phyloP scores from a whole-genome alignment of 2,113 vertebrate species.

The Anser brachyrhynchus region DNA sequence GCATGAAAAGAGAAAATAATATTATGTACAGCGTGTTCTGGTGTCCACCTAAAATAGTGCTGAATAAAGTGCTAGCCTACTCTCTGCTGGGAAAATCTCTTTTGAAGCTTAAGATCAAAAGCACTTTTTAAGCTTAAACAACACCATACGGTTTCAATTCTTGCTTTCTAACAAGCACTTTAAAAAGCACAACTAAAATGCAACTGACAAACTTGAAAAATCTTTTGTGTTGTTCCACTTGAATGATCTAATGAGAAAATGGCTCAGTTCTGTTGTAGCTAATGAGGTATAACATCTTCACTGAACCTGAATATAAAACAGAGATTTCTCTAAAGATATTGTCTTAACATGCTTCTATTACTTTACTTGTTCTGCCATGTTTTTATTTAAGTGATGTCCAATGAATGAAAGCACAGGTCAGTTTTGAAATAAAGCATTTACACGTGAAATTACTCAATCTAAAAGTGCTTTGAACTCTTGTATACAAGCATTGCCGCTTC shows the following conservation, averaged over 20 bases:
- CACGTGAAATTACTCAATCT: background rate
- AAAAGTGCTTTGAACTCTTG: constrained; percentile 43
- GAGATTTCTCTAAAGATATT: constrained; percentile 30
- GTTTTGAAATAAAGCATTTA: constrained; percentile 64
- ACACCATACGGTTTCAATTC: constrained; percentile 41
- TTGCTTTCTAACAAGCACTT: constrained; percentile 50
- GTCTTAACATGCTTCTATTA: constrained; percentile 1
- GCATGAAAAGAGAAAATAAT: background rate
- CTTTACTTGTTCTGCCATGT: constrained; percentile 27
- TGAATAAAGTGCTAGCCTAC: constrained; percentile 13
- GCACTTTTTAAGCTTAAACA: constrained; percentile 36
- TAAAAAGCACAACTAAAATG: constrained; percentile 56
- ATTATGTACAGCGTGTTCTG: background rate
- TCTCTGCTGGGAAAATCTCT: constrained; percentile 44
- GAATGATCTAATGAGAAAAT: constrained; percentile 72
- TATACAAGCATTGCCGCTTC: constrained; percentile 4
- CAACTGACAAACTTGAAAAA: constrained; percentile 63
- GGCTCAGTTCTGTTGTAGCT: constrained; percentile 61
- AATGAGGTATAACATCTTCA: constrained; percentile 69
- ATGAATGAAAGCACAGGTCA: constrained; percentile 37
- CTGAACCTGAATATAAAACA: constrained; percentile 63
- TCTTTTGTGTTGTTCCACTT: constrained; percentile 66
- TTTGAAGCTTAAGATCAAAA: constrained; percentile 63
- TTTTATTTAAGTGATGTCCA: constrained; percentile 71
- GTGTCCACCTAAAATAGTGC: background rate